phyloP scores from a whole-genome alignment of 2,888 invertebrate species.

The Colostygia pectinataria region DNA sequence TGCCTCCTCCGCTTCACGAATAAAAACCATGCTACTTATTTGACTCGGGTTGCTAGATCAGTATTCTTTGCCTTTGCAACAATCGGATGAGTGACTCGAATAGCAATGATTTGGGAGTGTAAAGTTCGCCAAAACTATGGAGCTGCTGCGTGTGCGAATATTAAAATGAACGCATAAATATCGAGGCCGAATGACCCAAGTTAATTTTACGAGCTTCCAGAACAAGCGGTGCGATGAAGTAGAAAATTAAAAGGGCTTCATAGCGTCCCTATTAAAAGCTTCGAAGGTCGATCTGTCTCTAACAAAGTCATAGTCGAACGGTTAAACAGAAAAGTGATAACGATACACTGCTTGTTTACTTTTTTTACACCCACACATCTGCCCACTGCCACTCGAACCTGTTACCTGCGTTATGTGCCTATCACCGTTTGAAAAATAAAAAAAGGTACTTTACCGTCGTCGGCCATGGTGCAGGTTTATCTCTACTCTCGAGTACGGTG shows the following conservation, averaged over 20 bases:
- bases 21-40: slow-evolving; percentile 36
- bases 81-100: slow-evolving; percentile 51
- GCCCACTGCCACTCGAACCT: slow-evolving; percentile 60
- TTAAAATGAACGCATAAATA: slow-evolving; percentile 48
- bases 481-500: slow-evolving; percentile 3
- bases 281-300: slow-evolving; percentile 29
- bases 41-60: slow-evolving; percentile 53
- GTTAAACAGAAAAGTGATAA: slow-evolving; percentile 41
- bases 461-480: slow-evolving; percentile 1
- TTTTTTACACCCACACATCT: slow-evolving; percentile 55
- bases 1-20: slow-evolving; percentile 23
- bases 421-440: slow-evolving; percentile 51
- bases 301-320: slow-evolving; percentile 17
- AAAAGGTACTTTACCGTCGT: slow-evolving; percentile 4
- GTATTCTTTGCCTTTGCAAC: slow-evolving; percentile 65
- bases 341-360: slow-evolving; percentile 55
- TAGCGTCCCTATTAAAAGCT: slow-evolving; percentile 48
- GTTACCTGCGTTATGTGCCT: slow-evolving; percentile 58
- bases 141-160: slow-evolving; percentile 44
- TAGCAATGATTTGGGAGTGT: slow-evolving; percentile 65
- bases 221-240: slow-evolving; percentile 56
- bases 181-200: slow-evolving; percentile 34
- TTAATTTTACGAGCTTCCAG: slow-evolving; percentile 45
- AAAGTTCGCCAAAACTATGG: slow-evolving; percentile 66
- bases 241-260: slow-evolving; percentile 65